Base-by-base conservation (phyloP, 2,113 vertebrate species). In the Mesoclemmys tuberculata region DNA sequence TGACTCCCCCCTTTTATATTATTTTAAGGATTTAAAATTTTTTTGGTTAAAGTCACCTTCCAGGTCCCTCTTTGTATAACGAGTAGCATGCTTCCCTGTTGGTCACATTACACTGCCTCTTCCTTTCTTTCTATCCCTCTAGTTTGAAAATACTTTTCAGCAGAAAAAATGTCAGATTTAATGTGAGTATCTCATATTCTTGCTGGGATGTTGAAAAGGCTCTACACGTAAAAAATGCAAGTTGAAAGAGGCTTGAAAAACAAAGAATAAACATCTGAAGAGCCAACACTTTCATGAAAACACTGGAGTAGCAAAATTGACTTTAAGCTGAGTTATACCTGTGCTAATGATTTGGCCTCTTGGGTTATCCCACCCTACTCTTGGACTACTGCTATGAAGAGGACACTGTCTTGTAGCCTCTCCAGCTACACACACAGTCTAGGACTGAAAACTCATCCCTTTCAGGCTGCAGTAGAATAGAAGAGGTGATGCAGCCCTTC, bases 111-210 rank as follows among this genome's bases (percentile, higher is more conserved):
- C 3, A 10, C 9, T 41, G 31, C 19, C 44, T 5, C 22, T 93
- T 19, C 10, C 22, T 89, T 55, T 10, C 35, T 81, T 56, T 56
- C 1, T 55, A 1, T 1, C 1, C 0, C 4, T 71, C 77, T 64
- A 79, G 5, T 46, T 3, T 27, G n/a, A 75, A 27, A 85, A 68
- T 24, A 52, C 52, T 35, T 58, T 26, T 6, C 83, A 27, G 29
- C 38, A 41, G 29, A 87, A 13, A 56, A 16, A 68, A 80, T 21
- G 18, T 22, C 54, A 0, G 35, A 29, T 46, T 26, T 44, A 44
- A 75, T 14, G 21, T 0, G 2, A 0, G 55, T 48, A 1, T 85
- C 68, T 75, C 6, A 10, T 44, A 26, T 83, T 51, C 22, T 2
- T 71, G n/a, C 51, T 75, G 71, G 71, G 71, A 22, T 75, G 71